These are phyloP conservation scores for Eupithecia inturbata DNA, from an alignment of 2,888 invertebrate species.

Conservation along the genomic window DNA sequence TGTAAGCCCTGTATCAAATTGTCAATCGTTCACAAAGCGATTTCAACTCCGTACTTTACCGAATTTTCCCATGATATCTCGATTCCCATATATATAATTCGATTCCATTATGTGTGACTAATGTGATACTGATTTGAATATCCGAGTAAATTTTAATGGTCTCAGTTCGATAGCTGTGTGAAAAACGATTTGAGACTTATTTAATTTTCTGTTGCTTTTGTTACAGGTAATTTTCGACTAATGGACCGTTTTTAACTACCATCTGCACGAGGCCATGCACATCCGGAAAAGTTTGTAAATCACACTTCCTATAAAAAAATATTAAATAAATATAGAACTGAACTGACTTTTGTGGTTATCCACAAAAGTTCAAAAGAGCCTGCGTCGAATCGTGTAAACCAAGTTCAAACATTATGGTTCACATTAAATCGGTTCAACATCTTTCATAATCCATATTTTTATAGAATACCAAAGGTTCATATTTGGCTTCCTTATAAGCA, in stretches of 20 bases:
- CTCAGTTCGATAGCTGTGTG: constrained; percentile 23
- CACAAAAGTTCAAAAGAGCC: background rate
- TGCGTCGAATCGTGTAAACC: background rate
- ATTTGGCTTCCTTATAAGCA: constrained; percentile 65
- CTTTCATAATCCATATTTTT: constrained; percentile 45
- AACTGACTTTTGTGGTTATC: background rate
- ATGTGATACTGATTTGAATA: constrained; percentile 40
- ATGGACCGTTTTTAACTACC: background rate
- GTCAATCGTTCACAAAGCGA: background rate
- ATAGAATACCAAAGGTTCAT: constrained; percentile 54
- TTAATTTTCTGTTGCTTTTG: constrained; percentile 5
- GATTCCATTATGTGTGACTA: constrained; percentile 41
- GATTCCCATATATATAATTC: constrained; percentile 41
- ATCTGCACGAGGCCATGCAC: background rate
- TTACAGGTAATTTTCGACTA: constrained; percentile 12
- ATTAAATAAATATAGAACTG: background rate
- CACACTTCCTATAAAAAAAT: too few species aligned
- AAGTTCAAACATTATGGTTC: constrained; percentile 5
- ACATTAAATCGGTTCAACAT: constrained; percentile 12
- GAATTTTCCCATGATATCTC: constrained; percentile 34
- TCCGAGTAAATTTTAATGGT: constrained; percentile 30
- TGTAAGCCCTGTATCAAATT: background rate
- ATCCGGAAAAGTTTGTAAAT: background rate
- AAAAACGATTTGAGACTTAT: constrained; percentile 8
- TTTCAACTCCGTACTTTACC: constrained; percentile 5